These are phyloP conservation scores for Xenopus borealis DNA, from an alignment of 2,113 vertebrate genomes.

Conservation along the genomic window DNA sequence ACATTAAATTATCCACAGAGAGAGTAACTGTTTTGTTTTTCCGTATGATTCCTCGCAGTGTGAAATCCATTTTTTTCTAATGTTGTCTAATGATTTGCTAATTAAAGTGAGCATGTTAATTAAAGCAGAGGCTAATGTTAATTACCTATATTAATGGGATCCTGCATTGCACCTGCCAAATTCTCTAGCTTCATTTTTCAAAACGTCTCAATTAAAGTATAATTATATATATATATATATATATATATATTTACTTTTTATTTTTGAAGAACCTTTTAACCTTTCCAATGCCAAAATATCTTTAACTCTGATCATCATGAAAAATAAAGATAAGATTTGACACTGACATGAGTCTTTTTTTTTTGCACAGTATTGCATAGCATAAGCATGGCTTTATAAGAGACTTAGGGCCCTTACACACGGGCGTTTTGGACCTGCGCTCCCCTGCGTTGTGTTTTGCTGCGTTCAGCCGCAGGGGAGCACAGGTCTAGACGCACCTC, in stretches of 20 bases:
- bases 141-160: slow-evolving; percentile 97
- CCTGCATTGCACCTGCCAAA: slow-evolving; percentile 92
- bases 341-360: too few relatives aligned
- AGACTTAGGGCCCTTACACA: too few relatives aligned
- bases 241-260: slow-evolving; percentile 10
- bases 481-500: too few relatives aligned
- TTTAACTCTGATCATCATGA: not conserved
- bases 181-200: slow-evolving; percentile 89
- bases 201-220: slow-evolving; percentile 89
- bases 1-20: slow-evolving; percentile 14
- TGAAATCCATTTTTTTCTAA: slow-evolving; percentile 87
- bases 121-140: slow-evolving; percentile 96
- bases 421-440: too few relatives aligned
- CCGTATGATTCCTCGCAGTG: slow-evolving; percentile 64
- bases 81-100: slow-evolving; percentile 93
- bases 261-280: slow-evolving; percentile 18
- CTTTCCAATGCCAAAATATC: not conserved
- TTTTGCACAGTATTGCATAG: too few relatives aligned
- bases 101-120: slow-evolving; percentile 97
- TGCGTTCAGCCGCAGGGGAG: too few relatives aligned
- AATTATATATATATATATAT: slow-evolving; percentile 2
- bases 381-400: too few relatives aligned
- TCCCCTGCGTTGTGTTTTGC: too few relatives aligned
- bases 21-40: slow-evolving; percentile 21
- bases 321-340: too few relatives aligned